Conservation (phyloP, 35 echinoderm and acorn worm genomes). For the Ptychodera flava region DNA sequence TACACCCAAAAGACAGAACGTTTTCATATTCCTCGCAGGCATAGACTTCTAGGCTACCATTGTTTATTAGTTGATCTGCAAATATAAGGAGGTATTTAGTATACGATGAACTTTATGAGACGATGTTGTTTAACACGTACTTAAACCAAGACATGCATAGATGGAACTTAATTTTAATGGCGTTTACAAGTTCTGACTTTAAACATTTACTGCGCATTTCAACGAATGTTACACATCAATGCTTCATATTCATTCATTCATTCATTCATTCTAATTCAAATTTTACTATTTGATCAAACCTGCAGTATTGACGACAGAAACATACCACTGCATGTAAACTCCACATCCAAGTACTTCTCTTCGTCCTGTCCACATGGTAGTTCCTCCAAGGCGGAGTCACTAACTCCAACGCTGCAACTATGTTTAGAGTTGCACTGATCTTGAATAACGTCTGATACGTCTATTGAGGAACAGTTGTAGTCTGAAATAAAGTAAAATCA, state of each 20-base stretch:
- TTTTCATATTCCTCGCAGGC: not conserved
- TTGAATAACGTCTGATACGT: not conserved
- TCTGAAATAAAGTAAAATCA: too few species aligned
- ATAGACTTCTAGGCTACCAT: not conserved
- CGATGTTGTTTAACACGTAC: too few species aligned
- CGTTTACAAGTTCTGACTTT: too few species aligned
- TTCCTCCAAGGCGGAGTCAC: not conserved
- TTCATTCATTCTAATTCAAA: too few species aligned
- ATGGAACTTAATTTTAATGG: too few species aligned
- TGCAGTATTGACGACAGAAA: too few species aligned
- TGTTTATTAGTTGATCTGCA: not conserved
- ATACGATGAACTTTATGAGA: too few species aligned
- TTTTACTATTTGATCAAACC: too few species aligned
- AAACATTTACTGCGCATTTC: too few species aligned
- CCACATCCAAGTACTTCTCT: not conserved
- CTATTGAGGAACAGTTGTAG: not conserved
- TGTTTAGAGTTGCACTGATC: not conserved
- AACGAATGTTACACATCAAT: too few species aligned
- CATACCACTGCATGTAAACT: not conserved
- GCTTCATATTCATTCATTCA: too few species aligned
- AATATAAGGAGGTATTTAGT: not conserved
- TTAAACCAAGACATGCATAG: too few species aligned
- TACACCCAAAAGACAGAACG: not conserved
- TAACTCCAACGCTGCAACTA: not conserved
- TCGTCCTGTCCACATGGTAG: not conserved